These are phyloP conservation scores for Aricia agestis DNA, from an alignment of 1,140 invertebrate species.

Conservation along the genomic window DNA sequence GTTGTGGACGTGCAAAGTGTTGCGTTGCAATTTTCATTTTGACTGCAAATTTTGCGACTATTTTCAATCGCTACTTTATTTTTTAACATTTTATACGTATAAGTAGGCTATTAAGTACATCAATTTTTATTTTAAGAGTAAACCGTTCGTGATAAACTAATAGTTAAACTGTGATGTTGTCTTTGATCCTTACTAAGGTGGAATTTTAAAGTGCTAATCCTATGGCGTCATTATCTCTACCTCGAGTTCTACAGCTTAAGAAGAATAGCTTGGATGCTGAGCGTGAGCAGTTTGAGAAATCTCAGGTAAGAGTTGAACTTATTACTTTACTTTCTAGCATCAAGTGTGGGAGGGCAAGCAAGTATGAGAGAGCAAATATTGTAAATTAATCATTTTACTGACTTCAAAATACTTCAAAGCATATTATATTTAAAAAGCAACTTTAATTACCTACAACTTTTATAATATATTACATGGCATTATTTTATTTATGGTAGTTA, in stretches of 20 bases:
- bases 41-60: not conserved
- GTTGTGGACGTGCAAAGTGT: slow-evolving; percentile 3
- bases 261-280: slow-evolving; percentile 85
- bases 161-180: slow-evolving; percentile 4
- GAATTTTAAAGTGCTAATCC: slow-evolving; percentile 52
- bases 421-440: no score
- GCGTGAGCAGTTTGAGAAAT: slow-evolving; percentile 85
- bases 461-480: no score
- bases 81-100: not conserved
- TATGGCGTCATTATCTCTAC: slow-evolving; percentile 85
- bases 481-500: no score
- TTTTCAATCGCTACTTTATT: not conserved
- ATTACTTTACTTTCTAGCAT: not conserved
- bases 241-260: slow-evolving; percentile 82
- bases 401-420: no score
- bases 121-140: not conserved
- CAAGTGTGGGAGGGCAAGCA: not conserved
- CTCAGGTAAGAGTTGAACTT: slow-evolving; percentile 77
- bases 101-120: not conserved
- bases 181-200: slow-evolving; percentile 42
- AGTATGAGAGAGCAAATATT: not conserved
- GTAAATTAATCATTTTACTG: not conserved
- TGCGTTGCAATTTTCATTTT: slow-evolving; percentile 6
- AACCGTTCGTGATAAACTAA: not conserved
- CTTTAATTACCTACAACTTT: no score